Evolutionary conservation across 2,113 vertebrate genomes (phyloP).

Genomic region (Mustelus asterias): DNA sequence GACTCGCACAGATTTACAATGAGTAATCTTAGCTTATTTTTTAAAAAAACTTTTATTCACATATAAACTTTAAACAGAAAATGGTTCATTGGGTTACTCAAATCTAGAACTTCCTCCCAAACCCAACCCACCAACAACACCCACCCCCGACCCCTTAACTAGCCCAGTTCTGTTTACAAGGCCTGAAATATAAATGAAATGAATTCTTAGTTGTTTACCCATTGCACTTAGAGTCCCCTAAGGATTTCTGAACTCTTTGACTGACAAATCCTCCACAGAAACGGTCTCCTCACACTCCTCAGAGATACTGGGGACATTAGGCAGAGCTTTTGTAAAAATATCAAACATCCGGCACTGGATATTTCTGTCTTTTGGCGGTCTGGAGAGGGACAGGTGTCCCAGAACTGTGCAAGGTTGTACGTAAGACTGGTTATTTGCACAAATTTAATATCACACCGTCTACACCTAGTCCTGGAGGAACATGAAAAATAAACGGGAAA

Average conservation of each 20-base stretch:
- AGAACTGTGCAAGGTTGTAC: too few species aligned
- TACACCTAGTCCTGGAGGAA: background rate
- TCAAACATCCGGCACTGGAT: background rate
- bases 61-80: background rate
- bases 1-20: background rate
- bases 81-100: background rate
- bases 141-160: too few species aligned
- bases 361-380: background rate
- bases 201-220: background rate
- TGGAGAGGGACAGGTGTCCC: background rate
- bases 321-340: background rate
- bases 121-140: background rate
- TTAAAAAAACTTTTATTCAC: slow-evolving; percentile 7
- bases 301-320: background rate
- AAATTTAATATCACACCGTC: background rate
- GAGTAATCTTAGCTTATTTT: background rate
- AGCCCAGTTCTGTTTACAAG: background rate
- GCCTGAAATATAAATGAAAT: background rate
- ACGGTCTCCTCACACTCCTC: background rate
- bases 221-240: background rate
- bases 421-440: background rate
- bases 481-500: background rate
- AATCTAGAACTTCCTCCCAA: background rate
- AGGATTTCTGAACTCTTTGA: background rate
- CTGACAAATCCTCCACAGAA: background rate